Percentiles rank a stretch among this genome's conserved stretches.
Conservation (phyloP, 2,888 invertebrate species). For the Hypomecis atomaria region DNA sequence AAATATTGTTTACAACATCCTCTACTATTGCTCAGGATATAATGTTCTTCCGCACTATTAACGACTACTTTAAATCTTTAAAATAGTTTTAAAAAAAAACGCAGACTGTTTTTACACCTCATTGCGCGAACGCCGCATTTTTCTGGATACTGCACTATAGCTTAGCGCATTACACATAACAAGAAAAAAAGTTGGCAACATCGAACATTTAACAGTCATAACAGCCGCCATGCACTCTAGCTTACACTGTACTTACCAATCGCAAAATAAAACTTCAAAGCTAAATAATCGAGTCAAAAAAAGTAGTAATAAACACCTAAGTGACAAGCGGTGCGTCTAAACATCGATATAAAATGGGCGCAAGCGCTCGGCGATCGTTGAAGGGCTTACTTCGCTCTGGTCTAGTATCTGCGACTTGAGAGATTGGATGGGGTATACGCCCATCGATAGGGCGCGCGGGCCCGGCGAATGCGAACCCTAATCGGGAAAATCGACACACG, state of each 20-base stretch:
- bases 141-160: slow-evolving; percentile 27
- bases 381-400: slow-evolving; percentile 94
- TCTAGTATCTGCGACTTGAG: slow-evolving; percentile 94
- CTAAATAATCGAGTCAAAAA: slow-evolving; percentile 42
- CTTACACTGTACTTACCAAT: slow-evolving; percentile 63
- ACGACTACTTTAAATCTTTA: neutral
- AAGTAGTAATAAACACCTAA: slow-evolving; percentile 68
- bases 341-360: slow-evolving; percentile 77
- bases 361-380: slow-evolving; percentile 78
- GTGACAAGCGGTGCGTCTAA: slow-evolving; percentile 84
- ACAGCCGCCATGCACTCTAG: slow-evolving; percentile 75
- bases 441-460: slow-evolving; percentile 95
- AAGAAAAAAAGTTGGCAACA: slow-evolving; percentile 52
- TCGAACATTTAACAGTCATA: slow-evolving; percentile 53
- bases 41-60: too few species aligned
- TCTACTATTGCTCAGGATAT: neutral
- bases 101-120: neutral
- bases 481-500: slow-evolving; percentile 81
- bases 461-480: slow-evolving; percentile 97
- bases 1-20: neutral
- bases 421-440: slow-evolving; percentile 95
- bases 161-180: slow-evolving; percentile 46
- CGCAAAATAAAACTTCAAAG: slow-evolving; percentile 56
- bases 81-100: neutral
- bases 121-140: slow-evolving; percentile 30